These are phyloP conservation scores for Aphelenchoides besseyi DNA, from an alignment of 1,140 invertebrate genomes.

Conservation along the genomic window DNA sequence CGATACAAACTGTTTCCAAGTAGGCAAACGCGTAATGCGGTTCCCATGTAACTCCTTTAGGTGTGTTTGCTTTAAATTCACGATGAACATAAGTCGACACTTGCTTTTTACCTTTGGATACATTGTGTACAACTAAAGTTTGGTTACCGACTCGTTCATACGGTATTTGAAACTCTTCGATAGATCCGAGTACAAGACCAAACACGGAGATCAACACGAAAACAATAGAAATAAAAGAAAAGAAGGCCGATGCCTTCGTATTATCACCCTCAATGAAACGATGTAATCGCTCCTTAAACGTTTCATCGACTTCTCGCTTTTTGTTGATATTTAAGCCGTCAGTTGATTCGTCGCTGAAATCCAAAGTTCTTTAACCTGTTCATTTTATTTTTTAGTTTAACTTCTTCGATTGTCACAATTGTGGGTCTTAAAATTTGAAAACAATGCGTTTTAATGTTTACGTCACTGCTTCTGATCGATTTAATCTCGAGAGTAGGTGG, in stretches of 20 bases:
- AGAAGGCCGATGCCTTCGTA: constrained; percentile 40
- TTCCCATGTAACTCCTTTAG: constrained; percentile 32
- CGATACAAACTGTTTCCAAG: constrained; percentile 62
- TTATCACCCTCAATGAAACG: constrained; percentile 47
- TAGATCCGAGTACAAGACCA: constrained; percentile 53
- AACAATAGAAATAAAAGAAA: constrained; percentile 44
- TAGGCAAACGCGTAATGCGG: constrained; percentile 47
- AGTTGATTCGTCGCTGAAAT: constrained; percentile 36
- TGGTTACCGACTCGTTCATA: constrained; percentile 10
- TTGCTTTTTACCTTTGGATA: constrained; percentile 22
- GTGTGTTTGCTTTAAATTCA: constrained; percentile 19
- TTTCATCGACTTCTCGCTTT: constrained; percentile 30
- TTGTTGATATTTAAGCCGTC: constrained; percentile 34
- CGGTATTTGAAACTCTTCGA: constrained; percentile 54
- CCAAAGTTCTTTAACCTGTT: neutral
- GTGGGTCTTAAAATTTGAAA: neutral
- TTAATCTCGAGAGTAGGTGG: too few species aligned
- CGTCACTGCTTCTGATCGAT: too few species aligned
- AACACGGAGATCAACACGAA: constrained; percentile 55
- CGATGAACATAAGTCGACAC: neutral
- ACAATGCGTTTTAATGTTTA: neutral
- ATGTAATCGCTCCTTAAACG: constrained; percentile 31
- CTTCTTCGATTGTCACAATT: neutral
- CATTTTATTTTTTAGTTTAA: neutral
- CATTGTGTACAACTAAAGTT: constrained; percentile 10